Conservation (phyloP, 2,113 vertebrate species). For the Hepsetus odoe region DNA sequence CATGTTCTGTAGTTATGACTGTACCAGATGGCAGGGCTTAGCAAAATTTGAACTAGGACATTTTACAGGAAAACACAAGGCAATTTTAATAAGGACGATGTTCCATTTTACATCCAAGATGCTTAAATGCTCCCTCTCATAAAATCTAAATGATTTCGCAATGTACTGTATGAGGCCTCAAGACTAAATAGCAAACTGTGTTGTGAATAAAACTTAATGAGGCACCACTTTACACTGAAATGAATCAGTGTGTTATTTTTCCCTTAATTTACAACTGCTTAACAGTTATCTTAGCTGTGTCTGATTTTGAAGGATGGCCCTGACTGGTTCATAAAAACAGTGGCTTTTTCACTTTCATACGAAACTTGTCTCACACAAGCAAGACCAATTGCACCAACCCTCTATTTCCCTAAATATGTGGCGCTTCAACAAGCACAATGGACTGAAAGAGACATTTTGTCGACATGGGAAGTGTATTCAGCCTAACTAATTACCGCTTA, state of each 20-base stretch:
- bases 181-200: not conserved
- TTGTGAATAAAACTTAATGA: constrained; percentile 2
- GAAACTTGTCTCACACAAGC: not conserved
- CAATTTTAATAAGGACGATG: not conserved
- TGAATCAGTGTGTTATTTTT: not conserved
- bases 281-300: not conserved
- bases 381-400: not conserved
- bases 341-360: not conserved
- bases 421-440: too few species aligned
- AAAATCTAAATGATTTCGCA: not conserved
- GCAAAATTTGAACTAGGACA: not conserved
- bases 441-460: too few species aligned
- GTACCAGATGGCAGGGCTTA: not conserved
- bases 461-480: too few species aligned
- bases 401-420: too few species aligned
- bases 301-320: too few species aligned
- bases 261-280: not conserved
- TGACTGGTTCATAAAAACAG: too few species aligned
- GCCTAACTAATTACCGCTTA: too few species aligned
- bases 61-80: not conserved
- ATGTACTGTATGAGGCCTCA: not conserved
- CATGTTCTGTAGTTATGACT: too few species aligned
- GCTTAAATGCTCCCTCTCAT: not conserved
- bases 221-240: not conserved
- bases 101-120: not conserved